Evolutionary conservation across 2,888 invertebrate species (phyloP).

Genomic region (Leuctra nigra): DNA sequence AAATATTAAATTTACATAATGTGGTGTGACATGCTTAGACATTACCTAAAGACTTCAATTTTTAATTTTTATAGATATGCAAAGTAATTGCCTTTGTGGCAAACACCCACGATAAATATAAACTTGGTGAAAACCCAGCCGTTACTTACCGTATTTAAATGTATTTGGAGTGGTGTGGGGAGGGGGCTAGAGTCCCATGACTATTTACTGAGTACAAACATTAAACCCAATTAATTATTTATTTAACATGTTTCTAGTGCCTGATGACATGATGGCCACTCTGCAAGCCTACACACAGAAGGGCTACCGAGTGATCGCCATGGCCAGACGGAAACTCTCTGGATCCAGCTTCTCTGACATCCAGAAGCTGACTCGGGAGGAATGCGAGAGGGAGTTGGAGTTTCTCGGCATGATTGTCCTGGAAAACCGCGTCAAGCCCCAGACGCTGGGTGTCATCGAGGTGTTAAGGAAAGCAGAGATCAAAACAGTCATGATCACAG

Average conservation of each 20-base stretch:
- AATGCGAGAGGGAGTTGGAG: slow-evolving; percentile 38
- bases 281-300: slow-evolving; percentile 37
- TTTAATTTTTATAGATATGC: no score
- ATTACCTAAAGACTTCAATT: no score
- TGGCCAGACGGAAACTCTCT: slow-evolving; percentile 37
- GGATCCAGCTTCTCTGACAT: slow-evolving; percentile 28
- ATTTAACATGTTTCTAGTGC: slow-evolving; percentile 38
- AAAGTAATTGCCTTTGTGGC: no score
- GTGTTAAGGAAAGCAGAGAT: slow-evolving; percentile 46
- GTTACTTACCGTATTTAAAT: no score
- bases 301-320: slow-evolving; percentile 43
- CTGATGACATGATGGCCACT: slow-evolving; percentile 37
- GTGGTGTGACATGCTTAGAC: background rate
- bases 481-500: slow-evolving; percentile 55
- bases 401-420: slow-evolving; percentile 43
- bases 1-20: background rate
- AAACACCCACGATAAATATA: no score
- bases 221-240: no score
- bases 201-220: no score
- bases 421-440: slow-evolving; percentile 52
- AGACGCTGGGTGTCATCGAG: slow-evolving; percentile 44
- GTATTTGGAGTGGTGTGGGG: no score
- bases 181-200: no score
- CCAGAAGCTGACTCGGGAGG: slow-evolving; percentile 48
- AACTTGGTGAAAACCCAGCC: no score